Base-by-base conservation (phyloP, 2,797 vertebrate species). In the Malacoctenus gilli region DNA sequence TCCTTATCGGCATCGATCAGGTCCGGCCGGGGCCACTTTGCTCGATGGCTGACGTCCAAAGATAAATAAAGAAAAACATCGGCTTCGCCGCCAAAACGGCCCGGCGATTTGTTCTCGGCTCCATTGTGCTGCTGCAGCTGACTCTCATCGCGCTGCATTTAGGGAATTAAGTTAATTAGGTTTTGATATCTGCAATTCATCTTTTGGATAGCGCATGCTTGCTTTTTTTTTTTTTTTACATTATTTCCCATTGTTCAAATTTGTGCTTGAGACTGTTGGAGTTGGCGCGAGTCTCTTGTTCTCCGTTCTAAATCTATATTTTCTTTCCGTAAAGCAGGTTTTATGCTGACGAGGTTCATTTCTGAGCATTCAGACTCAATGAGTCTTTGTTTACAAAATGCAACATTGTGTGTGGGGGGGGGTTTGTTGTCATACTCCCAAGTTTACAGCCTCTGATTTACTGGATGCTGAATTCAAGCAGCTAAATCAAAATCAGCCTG, bases 1-100 rank as follows among this genome's bases (percentile, higher is more conserved):
- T 79, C 60, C 54, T 86, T 82, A 79, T 84, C 68, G 38, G 55
- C 53, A 77, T 77, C 23, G 72, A 82, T 81, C 35, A 3, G 52
- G 32, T 59, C 59, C 50, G 52, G 72, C 69, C 51, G 44, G 73
- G n/a, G 70, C 60, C 69, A 61, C 75, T 82, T 71, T 50, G 41
- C 51, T 16, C 40, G 65, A 72, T 84, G 81, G 81, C 79, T 54
- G 67, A 21, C 42, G 5, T 76, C 82, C 84, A 75, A 63, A 34
- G 40, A 35, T 51, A 68, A 79, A 80, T 77, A 64, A 77, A 75
- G 60, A 57, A 72, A 64, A 75, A 74, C 59, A 75, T 75, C 52
- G 21, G 49, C n/a, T 72, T 77, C 68, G 36, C 23, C 43, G 72
- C 72, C 76, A 77, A 78, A 80, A 74, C 56, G 59, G 54, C 46